phyloP scores from a whole-genome alignment of 1,140 invertebrate species.

The Lepidurus packardi region DNA sequence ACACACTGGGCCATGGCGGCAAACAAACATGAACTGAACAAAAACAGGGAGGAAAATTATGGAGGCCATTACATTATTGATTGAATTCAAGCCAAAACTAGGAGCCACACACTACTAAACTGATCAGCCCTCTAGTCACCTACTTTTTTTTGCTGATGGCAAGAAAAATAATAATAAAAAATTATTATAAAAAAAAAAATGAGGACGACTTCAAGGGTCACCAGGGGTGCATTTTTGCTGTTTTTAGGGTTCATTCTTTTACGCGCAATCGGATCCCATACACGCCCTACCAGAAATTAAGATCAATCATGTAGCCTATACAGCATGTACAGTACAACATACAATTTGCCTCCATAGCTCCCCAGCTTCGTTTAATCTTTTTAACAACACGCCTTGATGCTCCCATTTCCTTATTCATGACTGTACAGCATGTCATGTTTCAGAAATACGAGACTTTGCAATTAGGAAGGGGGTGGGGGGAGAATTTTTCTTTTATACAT shows the following conservation, averaged over 20 bases:
- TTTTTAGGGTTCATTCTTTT: background rate
- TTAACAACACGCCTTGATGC: background rate
- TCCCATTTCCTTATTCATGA: background rate
- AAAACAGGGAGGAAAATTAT: constrained; percentile 12
- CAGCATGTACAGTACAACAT: constrained; percentile 12
- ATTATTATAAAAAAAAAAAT: background rate
- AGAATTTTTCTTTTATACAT: background rate
- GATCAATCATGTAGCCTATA: constrained; percentile 2
- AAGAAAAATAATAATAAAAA: background rate
- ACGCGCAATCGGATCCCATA: background rate
- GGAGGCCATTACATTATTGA: constrained; percentile 15
- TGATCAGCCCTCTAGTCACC: constrained; percentile 6
- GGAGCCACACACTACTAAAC: constrained; percentile 3
- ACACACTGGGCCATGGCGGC: background rate
- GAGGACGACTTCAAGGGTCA: background rate
- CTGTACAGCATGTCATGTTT: constrained; percentile 13
- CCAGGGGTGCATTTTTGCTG: constrained; percentile 8
- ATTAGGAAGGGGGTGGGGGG: background rate
- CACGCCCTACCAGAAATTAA: constrained; percentile 8
- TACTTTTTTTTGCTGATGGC: constrained; percentile 4
- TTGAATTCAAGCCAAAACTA: constrained; percentile 14
- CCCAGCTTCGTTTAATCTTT: background rate
- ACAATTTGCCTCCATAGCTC: background rate
- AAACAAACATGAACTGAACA: constrained; percentile 19
- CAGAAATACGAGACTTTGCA: background rate